These are phyloP conservation scores for Gnathonemus echidnorhynchus DNA, from an alignment of 2,113 vertebrate genomes.

Conservation along the genomic window DNA sequence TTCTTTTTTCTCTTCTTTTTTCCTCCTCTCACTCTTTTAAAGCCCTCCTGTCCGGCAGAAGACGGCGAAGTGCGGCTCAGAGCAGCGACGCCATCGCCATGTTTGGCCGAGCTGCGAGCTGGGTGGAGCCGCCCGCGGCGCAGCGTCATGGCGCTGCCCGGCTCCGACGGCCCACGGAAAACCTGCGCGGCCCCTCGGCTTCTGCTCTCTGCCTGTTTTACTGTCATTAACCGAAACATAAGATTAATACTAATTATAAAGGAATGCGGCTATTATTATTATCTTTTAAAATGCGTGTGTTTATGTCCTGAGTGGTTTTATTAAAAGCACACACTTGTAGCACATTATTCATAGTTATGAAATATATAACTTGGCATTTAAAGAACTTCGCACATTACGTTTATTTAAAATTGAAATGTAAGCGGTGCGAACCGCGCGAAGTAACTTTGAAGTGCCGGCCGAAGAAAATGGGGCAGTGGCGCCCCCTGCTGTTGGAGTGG, in stretches of 20 bases:
- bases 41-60: not conserved
- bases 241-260: not conserved
- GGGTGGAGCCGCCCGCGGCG: constrained; percentile 12
- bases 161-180: not conserved
- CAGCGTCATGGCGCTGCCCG: not conserved
- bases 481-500: not conserved
- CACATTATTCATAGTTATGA: not conserved
- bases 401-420: not conserved
- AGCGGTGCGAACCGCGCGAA: not conserved
- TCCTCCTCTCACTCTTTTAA: not conserved
- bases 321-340: not conserved
- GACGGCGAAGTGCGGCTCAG: not conserved
- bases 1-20: not conserved
- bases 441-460: not conserved
- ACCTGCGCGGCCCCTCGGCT: not conserved
- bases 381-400: not conserved
- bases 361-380: not conserved
- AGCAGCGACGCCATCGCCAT: constrained; percentile 14
- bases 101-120: constrained; percentile 4
- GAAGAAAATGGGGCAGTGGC: not conserved
- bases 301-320: not conserved
- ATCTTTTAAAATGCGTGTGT: not conserved
- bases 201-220: not conserved
- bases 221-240: not conserved
- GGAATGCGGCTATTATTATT: not conserved